Evolutionary conservation across 1,140 invertebrate species (phyloP), one percentile per base, ranked within the genome.

Genomic region (Dendroctonus ponderosae): DNA sequence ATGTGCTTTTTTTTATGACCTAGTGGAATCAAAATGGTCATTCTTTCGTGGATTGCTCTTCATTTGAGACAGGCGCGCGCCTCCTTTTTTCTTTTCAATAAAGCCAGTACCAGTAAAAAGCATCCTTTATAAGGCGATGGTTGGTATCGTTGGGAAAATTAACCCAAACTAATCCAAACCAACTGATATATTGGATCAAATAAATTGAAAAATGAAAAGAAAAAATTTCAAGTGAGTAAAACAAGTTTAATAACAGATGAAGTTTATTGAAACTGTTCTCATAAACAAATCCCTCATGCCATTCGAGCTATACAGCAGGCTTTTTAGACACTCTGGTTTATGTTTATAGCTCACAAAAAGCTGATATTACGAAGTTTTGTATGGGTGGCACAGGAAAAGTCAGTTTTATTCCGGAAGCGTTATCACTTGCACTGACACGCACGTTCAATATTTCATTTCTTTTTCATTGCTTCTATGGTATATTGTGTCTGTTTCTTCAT

Each of bases 391-490:
- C 44, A 46, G 52, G 39, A 54, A 54, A 54, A 54, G 52, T 54
- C 52, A 54, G 52, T 54, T 54, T 38, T 38, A 54, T 11, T 38
- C 38, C 52, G 8, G 26, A 54, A 26, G 39, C 52, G 15, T 54
- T 40, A 54, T 54, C 52, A 54, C 26, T 54, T 54, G 52, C 52
- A 38, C 52, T 54, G 52, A 54, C 52, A 54, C 52, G 52, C 52
- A 54, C 52, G 52, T 54, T 38, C 52, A 40, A 54, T 54, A 54
- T 54, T 54, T 54, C 52, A 54, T 54, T 54, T 54, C 52, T 54
- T 54, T 54, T 54, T 54, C 52, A 54, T 54, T 54, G 52, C 52
- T 40, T 54, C 39, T 40, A 40, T 40, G 52, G 38, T 38, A 54
- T 54, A 54, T 54, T 54, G 52, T 54, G 52, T 54, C 52, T 37